Conservation (phyloP, 2,113 vertebrate genomes). For the Pithys albifrons region DNA sequence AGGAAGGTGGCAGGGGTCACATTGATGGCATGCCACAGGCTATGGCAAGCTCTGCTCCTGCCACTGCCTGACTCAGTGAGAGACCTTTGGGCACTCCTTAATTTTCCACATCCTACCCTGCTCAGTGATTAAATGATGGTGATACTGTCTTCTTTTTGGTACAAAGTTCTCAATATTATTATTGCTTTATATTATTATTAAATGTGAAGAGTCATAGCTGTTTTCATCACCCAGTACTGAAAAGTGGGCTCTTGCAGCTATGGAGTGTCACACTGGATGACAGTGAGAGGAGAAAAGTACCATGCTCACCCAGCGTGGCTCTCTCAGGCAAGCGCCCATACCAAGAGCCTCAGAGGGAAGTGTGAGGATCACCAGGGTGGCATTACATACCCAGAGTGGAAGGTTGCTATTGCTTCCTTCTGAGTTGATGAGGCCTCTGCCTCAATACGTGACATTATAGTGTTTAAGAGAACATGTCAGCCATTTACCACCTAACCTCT, state of each 20-base stretch:
- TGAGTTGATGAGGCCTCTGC: not conserved
- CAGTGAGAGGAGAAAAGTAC: not conserved
- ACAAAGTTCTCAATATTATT: not conserved
- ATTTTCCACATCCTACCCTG: not conserved
- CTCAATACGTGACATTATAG: not conserved
- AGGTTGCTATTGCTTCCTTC: not conserved
- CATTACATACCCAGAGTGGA: not conserved
- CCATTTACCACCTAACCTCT: slow-evolving; percentile 8
- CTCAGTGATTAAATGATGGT: not conserved
- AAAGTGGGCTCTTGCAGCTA: not conserved
- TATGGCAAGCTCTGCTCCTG: not conserved
- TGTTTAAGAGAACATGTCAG: not conserved
- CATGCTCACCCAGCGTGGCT: accelerated
- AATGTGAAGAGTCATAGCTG: not conserved
- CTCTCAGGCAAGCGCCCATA: not conserved
- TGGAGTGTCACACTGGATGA: not conserved
- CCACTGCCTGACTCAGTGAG: not conserved
- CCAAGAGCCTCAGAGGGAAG: not conserved
- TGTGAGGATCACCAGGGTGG: not conserved
- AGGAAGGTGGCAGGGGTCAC: not conserved
- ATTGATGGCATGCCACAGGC: not conserved
- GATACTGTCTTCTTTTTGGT: not conserved
- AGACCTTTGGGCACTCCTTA: not conserved
- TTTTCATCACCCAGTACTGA: not conserved
- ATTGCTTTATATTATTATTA: not conserved